phyloP scores from a whole-genome alignment of 2,797 vertebrate genomes.

The Halcyon badia region DNA sequence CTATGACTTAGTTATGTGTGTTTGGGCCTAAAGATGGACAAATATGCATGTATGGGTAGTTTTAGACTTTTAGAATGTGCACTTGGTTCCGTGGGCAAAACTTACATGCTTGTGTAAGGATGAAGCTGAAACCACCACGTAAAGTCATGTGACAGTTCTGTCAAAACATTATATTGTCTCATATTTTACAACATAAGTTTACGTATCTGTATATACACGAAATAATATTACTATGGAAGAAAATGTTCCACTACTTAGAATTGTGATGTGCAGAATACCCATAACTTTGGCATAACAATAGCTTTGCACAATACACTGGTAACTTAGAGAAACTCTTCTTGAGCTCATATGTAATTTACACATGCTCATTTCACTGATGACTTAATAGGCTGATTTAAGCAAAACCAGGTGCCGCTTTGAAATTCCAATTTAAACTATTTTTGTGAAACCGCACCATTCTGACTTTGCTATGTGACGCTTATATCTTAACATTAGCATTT shows the following conservation, averaged over 20 bases:
- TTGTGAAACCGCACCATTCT: not conserved
- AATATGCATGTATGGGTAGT: not conserved
- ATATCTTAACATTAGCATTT: conserved; percentile 6
- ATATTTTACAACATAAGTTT: not conserved
- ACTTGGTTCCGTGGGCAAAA: not conserved
- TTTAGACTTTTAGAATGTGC: not conserved
- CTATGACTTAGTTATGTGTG: not conserved
- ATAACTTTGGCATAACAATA: not conserved
- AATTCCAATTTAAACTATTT: not conserved
- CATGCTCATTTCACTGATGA: not conserved
- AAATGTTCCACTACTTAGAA: not conserved
- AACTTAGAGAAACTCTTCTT: not conserved
- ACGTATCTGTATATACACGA: not conserved
- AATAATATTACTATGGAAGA: not conserved
- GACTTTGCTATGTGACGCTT: not conserved
- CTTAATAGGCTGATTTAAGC: not conserved
- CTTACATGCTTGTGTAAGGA: not conserved
- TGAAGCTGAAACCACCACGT: not conserved
- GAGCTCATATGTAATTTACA: not conserved
- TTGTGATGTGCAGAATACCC: not conserved
- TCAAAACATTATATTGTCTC: not conserved
- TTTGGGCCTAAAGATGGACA: not conserved
- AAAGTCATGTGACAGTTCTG: not conserved
- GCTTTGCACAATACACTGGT: not conserved
- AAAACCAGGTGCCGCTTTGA: not conserved